Evolutionary conservation across 30 jellyfish, hydroid and myxozoan genomes (phyloP), one percentile per base, ranked within the genome.

Genomic region (Catostylus mosaicus): DNA sequence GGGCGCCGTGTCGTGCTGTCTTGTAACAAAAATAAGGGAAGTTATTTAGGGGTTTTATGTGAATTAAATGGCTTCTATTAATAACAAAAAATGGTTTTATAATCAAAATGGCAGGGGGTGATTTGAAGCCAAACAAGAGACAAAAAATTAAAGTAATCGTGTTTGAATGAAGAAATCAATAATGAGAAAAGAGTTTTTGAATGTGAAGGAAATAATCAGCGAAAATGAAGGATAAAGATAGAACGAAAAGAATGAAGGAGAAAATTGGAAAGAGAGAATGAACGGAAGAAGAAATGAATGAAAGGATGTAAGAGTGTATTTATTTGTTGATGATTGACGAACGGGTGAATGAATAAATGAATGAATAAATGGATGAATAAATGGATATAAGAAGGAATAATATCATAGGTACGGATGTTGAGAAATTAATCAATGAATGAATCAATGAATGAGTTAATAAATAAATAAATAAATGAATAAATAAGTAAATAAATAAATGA

Each of bases 1-100:
- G 14, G 63, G 63, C 24, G 63, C 63, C 63, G 63, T 48, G 4
- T 48, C 63, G 1, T 48, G 63, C 63, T 48, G 63, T 9, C 63
- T 3, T 23, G 24, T 48, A 3, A 48, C 63, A 48, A 48, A 16
- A 6, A 48, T 4, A 48, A 4, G 24, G 4, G 63, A 48, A 27
- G 20, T 48, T 16, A 48, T 3, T 48, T 2, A n/a, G n/a, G n/a
- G n/a, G n/a, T n/a, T n/a, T n/a, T n/a, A n/a, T n/a, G n/a, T n/a
- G n/a, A n/a, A n/a, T n/a, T n/a, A n/a, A n/a, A n/a, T n/a, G n/a
- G n/a, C n/a, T n/a, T n/a, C n/a, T n/a, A n/a, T n/a, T n/a, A n/a
- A n/a, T n/a, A n/a, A n/a, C n/a, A n/a, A n/a, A n/a, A n/a, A n/a
- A n/a, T n/a, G n/a, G n/a, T n/a, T n/a, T n/a, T n/a, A n/a, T n/a